phyloP scores from a whole-genome alignment of 2,797 vertebrate genomes.

The Acridotheres tristis region DNA sequence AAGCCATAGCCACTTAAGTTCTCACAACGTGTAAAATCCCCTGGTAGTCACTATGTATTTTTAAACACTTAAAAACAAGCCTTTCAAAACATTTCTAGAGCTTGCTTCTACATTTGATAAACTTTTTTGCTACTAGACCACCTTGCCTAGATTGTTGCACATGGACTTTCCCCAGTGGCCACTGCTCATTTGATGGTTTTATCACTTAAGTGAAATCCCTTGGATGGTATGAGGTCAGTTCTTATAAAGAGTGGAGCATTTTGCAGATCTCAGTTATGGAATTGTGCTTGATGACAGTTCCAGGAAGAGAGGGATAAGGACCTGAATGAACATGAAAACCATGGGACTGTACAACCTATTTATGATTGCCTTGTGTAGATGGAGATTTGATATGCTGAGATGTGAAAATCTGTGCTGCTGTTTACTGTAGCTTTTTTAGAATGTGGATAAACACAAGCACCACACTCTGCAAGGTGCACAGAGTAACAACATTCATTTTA shows the following conservation, averaged over 20 bases:
- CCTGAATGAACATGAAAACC: not conserved
- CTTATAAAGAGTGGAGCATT: not conserved
- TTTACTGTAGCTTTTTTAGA: not conserved
- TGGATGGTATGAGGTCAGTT: not conserved
- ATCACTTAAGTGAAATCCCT: not conserved
- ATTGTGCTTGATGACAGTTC: not conserved
- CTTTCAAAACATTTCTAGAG: not conserved
- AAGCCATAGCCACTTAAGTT: not conserved
- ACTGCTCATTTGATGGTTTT: not conserved
- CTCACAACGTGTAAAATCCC: not conserved
- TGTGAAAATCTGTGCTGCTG: not conserved
- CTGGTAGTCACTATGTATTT: not conserved
- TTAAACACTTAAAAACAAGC: not conserved
- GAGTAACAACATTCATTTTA: not conserved
- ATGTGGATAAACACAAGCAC: not conserved
- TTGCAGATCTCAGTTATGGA: not conserved
- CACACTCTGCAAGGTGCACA: not conserved
- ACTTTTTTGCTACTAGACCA: not conserved
- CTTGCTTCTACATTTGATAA: not conserved
- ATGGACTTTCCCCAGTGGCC: not conserved
- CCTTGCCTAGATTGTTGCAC: not conserved
- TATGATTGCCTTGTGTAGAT: not conserved
- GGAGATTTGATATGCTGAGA: not conserved
- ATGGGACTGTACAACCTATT: not conserved
- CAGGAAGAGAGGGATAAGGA: not conserved